These are phyloP conservation scores for Agapostemon virescens DNA, from an alignment of 2,888 invertebrate genomes.

Conservation along the genomic window DNA sequence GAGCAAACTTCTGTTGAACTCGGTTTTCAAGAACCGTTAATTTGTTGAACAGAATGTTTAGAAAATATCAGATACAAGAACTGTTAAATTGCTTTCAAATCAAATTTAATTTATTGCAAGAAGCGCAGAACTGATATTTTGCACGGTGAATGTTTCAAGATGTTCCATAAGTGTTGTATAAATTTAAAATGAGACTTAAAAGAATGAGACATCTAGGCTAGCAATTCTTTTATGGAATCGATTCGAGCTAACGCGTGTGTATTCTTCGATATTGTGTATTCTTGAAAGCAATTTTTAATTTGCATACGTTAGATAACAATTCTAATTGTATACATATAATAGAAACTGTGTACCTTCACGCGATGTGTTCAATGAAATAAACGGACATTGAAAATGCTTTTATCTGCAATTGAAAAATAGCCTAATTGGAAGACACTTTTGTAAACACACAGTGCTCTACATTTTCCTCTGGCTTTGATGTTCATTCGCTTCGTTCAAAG, in stretches of 20 bases:
- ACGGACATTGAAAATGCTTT: too few relatives aligned
- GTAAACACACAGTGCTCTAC: not conserved
- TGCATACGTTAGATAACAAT: not conserved
- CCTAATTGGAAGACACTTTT: not conserved
- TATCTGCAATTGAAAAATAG: not conserved
- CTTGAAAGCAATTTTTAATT: not conserved
- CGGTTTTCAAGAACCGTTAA: not conserved
- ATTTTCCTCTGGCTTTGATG: not conserved
- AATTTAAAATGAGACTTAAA: not conserved
- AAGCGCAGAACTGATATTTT: not conserved
- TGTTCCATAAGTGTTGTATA: constrained; percentile 1
- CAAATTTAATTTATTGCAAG: not conserved
- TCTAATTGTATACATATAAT: not conserved
- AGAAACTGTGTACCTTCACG: not conserved
- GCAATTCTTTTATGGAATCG: constrained; percentile 9
- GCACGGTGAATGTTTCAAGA: not conserved
- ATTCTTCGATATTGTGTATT: constrained; percentile 34
- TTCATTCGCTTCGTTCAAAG: too few relatives aligned
- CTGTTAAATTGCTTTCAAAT: not conserved
- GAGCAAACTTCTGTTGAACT: not conserved
- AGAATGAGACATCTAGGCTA: not conserved
- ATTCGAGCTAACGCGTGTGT: not conserved
- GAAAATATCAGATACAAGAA: not conserved
- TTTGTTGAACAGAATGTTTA: not conserved
- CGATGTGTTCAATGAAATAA: not conserved